A percentile compares a stretch with the other conserved stretches of the same genome.
Evolutionary conservation across 2,113 vertebrate species (phyloP).

Genomic region (Megaceryle torquata): DNA sequence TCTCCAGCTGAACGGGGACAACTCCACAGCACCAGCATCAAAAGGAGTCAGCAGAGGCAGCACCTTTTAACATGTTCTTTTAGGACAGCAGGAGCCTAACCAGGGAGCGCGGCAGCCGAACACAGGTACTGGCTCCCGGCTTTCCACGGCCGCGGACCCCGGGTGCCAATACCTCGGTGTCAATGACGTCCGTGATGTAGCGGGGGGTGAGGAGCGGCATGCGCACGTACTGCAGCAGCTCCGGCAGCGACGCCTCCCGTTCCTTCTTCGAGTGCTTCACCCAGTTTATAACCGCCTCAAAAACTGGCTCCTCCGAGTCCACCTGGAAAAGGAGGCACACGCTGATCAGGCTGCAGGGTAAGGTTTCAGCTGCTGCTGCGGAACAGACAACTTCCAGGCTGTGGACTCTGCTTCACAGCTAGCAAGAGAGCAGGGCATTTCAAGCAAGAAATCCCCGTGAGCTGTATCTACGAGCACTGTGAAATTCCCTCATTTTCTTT

Average conservation of each 20-base stretch:
- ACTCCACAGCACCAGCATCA: not conserved
- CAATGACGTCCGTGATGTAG: constrained; percentile 98
- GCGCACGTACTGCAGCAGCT: constrained; percentile 93
- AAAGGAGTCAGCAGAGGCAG: not conserved
- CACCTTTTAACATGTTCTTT: accelerated
- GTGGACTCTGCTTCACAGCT: not conserved
- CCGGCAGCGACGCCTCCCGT: constrained; percentile 86
- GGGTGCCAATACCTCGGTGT: constrained; percentile 83
- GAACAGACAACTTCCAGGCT: not conserved
- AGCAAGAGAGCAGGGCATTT: not conserved
- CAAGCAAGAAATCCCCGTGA: not conserved
- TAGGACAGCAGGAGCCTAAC: not conserved
- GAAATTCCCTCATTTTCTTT: not conserved
- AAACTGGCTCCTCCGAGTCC: constrained; percentile 96
- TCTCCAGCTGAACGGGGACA: not conserved
- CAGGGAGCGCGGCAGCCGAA: not conserved
- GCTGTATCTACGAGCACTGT: not conserved
- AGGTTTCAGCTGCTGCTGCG: accelerated
- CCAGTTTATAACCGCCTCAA: constrained; percentile 96
- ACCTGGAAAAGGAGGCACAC: constrained; percentile 73
- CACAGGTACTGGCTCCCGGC: not conserved
- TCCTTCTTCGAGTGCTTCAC: constrained; percentile 94
- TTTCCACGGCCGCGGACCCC: accelerated
- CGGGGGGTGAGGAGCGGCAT: constrained; percentile 96
- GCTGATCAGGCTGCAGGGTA: accelerated